Evolutionary conservation across 2,888 invertebrate genomes (phyloP).

Genomic region (Spicauda simplicius): DNA sequence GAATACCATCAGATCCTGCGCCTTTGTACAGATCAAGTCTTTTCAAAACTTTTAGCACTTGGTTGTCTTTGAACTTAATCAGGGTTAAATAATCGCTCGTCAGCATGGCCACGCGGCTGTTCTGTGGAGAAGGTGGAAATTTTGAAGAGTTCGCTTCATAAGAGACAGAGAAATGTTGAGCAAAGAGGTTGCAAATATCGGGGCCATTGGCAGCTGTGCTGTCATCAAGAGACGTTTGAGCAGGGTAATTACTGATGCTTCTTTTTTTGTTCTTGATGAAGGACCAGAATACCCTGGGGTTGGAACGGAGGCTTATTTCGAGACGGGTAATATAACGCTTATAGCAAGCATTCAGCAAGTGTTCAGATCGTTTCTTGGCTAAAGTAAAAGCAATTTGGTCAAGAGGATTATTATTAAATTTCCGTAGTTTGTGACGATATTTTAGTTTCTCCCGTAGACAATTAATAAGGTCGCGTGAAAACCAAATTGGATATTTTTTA

Average conservation of each 20-base stretch:
- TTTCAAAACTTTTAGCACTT: slow-evolving; percentile 9
- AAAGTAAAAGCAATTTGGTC: neutral
- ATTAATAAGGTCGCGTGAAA: slow-evolving; percentile 1
- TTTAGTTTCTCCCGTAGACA: slow-evolving; percentile 3
- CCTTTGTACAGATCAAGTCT: slow-evolving; percentile 11
- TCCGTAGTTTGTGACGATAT: slow-evolving; percentile 5
- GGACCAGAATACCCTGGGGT: slow-evolving; percentile 8
- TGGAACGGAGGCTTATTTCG: slow-evolving; percentile 7
- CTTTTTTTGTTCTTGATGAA: slow-evolving; percentile 3
- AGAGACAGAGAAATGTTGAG: neutral
- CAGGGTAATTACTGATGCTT: neutral
- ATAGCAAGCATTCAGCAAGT: neutral
- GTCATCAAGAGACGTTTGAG: neutral
- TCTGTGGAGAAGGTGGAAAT: neutral
- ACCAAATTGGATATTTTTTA: slow-evolving; percentile 13
- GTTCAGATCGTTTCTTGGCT: slow-evolving; percentile 1
- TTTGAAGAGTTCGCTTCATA: neutral
- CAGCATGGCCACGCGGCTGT: neutral
- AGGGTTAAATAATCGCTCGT: slow-evolving; percentile 1
- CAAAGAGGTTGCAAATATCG: slow-evolving; percentile 14
- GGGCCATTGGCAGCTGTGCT: neutral
- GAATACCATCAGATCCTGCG: neutral
- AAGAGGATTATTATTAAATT: slow-evolving; percentile 3
- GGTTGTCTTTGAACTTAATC: slow-evolving; percentile 8
- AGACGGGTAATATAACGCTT: slow-evolving; percentile 7